Evolutionary conservation across 2,888 invertebrate species (phyloP), one percentile per base, ranked within the genome.

Genomic region (Flabesymbios commensalis): DNA sequence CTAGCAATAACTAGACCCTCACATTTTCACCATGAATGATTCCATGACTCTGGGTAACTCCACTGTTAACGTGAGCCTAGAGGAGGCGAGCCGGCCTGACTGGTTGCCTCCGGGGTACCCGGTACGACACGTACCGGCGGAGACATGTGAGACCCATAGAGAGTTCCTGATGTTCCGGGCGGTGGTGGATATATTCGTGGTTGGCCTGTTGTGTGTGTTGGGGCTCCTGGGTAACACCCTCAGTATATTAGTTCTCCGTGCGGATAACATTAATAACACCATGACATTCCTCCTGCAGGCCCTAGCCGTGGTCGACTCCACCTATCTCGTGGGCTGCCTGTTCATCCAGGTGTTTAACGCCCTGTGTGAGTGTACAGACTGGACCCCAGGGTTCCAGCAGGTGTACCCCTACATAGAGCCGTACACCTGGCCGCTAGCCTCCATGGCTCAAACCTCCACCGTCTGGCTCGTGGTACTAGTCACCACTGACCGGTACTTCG

Each of bases 141-240:
- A 29, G 29, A 14, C 14, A 28, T 29, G 31, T 32, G 28, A 26
- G 28, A 14, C 28, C 14, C 10, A 36, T 10, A 49, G n/a, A n/a
- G n/a, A n/a, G n/a, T 59, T 52, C 36, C 24, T 58, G 33, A 52
- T 41, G 45, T 57, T 42, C 41, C 26, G 51, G 14, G 43, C 42
- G 24, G 43, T 57, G 26, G 54, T 63, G 36, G 49, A 63, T 29
- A 51, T 63, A 42, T 63, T 51, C 55, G 26, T 56, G n/a, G 55
- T 54, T 29, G 56, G 59, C n/a, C n/a, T 32, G 5, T 36, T 63
- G 4, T 60, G 55, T 36, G 83, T 87, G 68, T 84, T 89, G 65
- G 90, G 90, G 64, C 84, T 88, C 58, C 79, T 88, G 58, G 89
- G 89, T 54, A 90, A 90, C 72, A 73, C 75, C 29, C 76, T 85